A percentile compares a stretch with the other conserved stretches of the same genome.
Conservation (phyloP, 2,888 invertebrate species). For the Chesias legatella region DNA sequence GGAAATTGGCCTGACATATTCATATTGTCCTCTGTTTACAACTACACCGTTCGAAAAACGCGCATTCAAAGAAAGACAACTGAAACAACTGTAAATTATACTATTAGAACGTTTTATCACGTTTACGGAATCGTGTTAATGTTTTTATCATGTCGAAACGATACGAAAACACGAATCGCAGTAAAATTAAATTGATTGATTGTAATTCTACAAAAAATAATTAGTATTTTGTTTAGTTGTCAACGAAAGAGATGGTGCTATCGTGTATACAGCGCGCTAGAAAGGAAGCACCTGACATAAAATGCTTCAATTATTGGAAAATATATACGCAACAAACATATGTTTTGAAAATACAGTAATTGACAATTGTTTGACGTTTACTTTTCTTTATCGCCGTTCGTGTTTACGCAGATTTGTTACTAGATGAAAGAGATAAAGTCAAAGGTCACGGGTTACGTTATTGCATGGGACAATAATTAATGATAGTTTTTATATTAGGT, state of each 20-base stretch:
- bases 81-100: constrained; percentile 7
- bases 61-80: constrained; percentile 8
- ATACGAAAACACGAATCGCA: constrained; percentile 24
- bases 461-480: too few relatives aligned
- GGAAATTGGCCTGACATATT: constrained; percentile 12
- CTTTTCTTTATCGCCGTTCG: constrained; percentile 2
- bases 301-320: constrained; percentile 9
- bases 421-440: too few relatives aligned
- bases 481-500: too few relatives aligned
- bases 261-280: not conserved
- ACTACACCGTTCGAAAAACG: constrained; percentile 4
- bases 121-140: constrained; percentile 19
- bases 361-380: constrained; percentile 7
- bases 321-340: not conserved
- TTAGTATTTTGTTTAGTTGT: not conserved
- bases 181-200: constrained; percentile 20
- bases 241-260: constrained; percentile 11
- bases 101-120: constrained; percentile 3
- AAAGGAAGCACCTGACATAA: not conserved
- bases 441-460: too few relatives aligned
- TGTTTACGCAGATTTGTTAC: constrained; percentile 7
- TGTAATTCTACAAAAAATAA: constrained; percentile 7
- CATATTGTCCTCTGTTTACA: constrained; percentile 2
- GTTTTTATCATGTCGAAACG: constrained; percentile 23
- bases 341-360: constrained; percentile 4